These are phyloP conservation scores for Cathartes aura DNA, from an alignment of 2,113 vertebrate species.

Conservation along the genomic window DNA sequence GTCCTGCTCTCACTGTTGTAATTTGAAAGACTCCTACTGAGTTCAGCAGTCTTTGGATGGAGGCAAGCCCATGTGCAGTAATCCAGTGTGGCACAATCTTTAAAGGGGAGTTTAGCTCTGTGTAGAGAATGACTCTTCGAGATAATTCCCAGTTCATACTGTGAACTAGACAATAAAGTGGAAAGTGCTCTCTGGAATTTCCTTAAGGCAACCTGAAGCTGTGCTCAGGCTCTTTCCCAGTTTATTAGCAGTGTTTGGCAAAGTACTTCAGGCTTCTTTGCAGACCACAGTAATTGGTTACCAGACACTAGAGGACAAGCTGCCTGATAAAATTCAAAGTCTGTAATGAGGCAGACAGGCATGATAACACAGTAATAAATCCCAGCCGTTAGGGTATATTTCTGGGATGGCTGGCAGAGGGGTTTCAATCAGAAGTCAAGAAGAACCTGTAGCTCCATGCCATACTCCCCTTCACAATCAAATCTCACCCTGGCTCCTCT, in stretches of 20 bases:
- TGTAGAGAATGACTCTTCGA: neutral
- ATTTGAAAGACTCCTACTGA: neutral
- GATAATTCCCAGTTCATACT: conserved; percentile 40
- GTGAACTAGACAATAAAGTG: conserved; percentile 47
- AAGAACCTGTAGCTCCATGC: neutral
- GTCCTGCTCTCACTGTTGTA: neutral
- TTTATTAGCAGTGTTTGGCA: conserved; percentile 56
- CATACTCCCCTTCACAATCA: neutral
- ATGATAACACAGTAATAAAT: conserved; percentile 68
- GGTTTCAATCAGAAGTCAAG: conserved; percentile 48
- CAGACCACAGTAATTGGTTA: conserved; percentile 58
- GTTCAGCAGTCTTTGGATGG: neutral
- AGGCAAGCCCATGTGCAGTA: neutral
- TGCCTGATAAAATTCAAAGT: conserved; percentile 54
- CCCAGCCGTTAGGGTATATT: conserved; percentile 37
- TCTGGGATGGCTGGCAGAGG: neutral
- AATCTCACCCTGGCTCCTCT: neutral
- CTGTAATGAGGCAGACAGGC: conserved; percentile 54
- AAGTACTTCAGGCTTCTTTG: conserved; percentile 59
- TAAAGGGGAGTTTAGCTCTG: conserved; percentile 3
- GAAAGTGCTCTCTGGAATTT: conserved; percentile 44
- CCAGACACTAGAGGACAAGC: conserved; percentile 36
- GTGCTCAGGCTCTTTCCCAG: conserved; percentile 16
- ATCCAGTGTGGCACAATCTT: neutral
- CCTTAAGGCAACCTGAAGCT: conserved; percentile 46